Conservation (phyloP, 2,888 invertebrate species). For the Lasiommata megera region DNA sequence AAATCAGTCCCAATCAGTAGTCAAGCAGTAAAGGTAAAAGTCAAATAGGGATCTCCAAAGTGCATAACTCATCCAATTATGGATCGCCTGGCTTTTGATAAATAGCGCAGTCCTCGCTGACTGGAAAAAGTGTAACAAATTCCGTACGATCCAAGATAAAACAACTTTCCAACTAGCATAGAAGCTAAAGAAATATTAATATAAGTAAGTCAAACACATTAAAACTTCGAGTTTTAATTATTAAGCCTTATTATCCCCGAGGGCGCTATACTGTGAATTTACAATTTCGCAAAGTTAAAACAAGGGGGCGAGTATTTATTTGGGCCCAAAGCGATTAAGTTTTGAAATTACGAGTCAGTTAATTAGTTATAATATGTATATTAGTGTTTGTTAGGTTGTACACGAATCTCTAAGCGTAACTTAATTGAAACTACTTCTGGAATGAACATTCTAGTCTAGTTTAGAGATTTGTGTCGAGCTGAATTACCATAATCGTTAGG, state of each 20-base stretch:
- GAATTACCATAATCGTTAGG: too few species aligned
- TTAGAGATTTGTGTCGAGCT: too few species aligned
- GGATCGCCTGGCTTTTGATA: too few species aligned
- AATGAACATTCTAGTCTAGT: too few species aligned
- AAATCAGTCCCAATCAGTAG: too few species aligned
- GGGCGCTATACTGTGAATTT: constrained; percentile 18
- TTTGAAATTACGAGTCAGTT: neutral
- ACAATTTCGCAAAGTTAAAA: constrained; percentile 14
- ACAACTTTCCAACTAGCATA: neutral
- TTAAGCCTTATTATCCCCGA: constrained; percentile 13
- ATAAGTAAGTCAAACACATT: constrained; percentile 12
- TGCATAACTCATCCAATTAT: too few species aligned
- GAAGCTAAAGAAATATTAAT: neutral
- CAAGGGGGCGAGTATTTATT: constrained; percentile 3
- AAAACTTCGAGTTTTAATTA: constrained; percentile 13
- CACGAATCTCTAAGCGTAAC: too few species aligned
- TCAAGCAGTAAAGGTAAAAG: too few species aligned
- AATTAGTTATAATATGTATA: neutral
- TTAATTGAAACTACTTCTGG: too few species aligned
- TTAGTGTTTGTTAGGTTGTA: too few species aligned
- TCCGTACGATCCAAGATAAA: neutral
- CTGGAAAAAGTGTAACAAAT: neutral
- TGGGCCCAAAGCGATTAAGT: constrained; percentile 1
- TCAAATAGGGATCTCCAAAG: too few species aligned
- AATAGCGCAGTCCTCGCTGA: too few species aligned